Conservation (phyloP, 2,888 invertebrate species). For the Tenodera sinensis region DNA sequence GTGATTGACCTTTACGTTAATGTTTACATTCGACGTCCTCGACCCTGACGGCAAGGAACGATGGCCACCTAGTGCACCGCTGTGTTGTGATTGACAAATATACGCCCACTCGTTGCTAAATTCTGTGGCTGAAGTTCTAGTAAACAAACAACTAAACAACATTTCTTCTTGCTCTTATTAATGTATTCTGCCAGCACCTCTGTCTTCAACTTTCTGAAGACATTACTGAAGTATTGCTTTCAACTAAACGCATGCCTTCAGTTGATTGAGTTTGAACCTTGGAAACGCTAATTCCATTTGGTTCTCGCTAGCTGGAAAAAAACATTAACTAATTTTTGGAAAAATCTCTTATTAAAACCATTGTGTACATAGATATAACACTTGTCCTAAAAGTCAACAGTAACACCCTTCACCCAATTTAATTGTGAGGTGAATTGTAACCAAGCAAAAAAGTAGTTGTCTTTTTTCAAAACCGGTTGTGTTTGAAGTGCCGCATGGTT, state of each 20-base stretch:
- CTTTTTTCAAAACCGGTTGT: background rate
- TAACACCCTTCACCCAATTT: background rate
- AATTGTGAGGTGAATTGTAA: background rate
- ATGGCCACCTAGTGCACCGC: background rate
- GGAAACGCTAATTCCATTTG: background rate
- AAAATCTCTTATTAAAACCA: background rate
- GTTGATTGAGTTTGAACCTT: background rate
- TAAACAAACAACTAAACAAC: background rate
- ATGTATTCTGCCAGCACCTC: background rate
- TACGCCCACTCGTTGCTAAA: background rate
- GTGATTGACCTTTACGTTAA: background rate
- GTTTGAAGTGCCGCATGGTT: background rate
- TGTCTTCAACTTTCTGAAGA: background rate
- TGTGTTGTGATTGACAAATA: background rate
- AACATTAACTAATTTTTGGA: background rate
- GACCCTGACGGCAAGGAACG: background rate
- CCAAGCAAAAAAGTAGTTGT: background rate
- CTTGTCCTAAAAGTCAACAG: background rate
- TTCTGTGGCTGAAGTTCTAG: background rate
- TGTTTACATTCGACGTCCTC: conserved; percentile 1
- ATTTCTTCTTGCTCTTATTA: background rate
- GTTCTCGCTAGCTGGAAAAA: background rate
- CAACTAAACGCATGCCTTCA: background rate
- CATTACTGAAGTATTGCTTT: background rate
- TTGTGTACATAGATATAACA: background rate